Evolutionary conservation across 37 sponge, comb jelly and placozoan species (phyloP).

Genomic region (Crambe crambe): DNA sequence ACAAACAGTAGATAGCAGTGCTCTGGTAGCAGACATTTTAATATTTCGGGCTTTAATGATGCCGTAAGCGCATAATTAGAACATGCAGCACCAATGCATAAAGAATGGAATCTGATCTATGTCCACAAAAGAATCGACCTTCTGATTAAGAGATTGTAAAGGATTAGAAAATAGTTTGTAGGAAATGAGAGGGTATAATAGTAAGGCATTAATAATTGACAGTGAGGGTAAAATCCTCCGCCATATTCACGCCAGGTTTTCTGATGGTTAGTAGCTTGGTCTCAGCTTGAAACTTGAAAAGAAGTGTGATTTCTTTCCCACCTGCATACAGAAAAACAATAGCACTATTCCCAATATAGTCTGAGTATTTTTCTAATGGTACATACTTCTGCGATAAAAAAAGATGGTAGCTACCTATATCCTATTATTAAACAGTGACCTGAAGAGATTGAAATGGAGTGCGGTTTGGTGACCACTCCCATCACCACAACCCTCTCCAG

Average conservation of each 20-base stretch:
- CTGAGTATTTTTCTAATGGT: background rate
- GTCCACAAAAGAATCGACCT: background rate
- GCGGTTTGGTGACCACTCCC: constrained; percentile 48
- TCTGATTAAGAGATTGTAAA: background rate
- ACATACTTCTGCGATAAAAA: background rate
- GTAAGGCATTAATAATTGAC: constrained; percentile 6
- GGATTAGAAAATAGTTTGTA: background rate
- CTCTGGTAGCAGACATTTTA: background rate
- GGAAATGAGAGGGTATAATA: background rate
- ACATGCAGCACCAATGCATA: background rate
- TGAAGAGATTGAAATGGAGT: constrained; percentile 33
- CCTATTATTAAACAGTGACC: constrained; percentile 21
- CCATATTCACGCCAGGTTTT: constrained; percentile 80
- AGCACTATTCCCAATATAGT: no score
- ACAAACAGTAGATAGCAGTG: background rate
- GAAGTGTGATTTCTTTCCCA: constrained; percentile 18
- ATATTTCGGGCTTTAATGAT: no score
- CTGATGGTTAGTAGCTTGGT: constrained; percentile 54
- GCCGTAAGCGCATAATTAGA: no score
- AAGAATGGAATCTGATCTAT: background rate
- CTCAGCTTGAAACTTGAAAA: constrained; percentile 26
- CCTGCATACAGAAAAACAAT: constrained; percentile 21
- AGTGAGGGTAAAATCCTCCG: constrained; percentile 66
- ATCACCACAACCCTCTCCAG: constrained; percentile 78
- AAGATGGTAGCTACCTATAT: background rate